These are phyloP conservation scores for Platygyra sinensis DNA, from an alignment of 64 coral and sea anemone species.

Conservation along the genomic window DNA sequence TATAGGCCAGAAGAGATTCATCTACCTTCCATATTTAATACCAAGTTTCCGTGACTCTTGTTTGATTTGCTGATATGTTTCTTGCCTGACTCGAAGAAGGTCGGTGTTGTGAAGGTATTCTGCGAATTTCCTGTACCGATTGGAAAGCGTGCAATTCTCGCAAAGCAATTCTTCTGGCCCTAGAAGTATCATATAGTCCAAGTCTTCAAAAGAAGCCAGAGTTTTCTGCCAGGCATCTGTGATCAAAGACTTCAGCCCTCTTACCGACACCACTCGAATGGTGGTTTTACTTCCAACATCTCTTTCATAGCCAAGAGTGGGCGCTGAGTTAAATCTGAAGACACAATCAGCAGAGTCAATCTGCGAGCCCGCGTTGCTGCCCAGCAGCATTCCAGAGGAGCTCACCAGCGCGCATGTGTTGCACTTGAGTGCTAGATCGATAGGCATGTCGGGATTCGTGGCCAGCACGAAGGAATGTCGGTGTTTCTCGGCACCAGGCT, in stretches of 20 bases:
- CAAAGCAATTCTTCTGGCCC: conserved; percentile 28
- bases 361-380: conserved; percentile 69
- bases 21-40: neutral
- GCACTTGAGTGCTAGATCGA: conserved; percentile 42
- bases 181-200: conserved; percentile 42
- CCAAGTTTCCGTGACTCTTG: conserved; percentile 2
- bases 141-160: conserved; percentile 59
- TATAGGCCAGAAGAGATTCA: neutral
- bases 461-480: conserved; percentile 37
- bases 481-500: neutral
- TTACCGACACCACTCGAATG: conserved; percentile 33
- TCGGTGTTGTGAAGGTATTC: conserved; percentile 9
- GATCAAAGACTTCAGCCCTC: conserved; percentile 49
- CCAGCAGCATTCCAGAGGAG: conserved; percentile 59
- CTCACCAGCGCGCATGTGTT: conserved; percentile 64
- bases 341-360: conserved; percentile 75
- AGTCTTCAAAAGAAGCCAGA: conserved; percentile 26
- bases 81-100: conserved; percentile 9
- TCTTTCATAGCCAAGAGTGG: conserved; percentile 41
- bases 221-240: conserved; percentile 37
- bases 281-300: conserved; percentile 70
- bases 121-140: conserved; percentile 48
- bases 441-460: conserved; percentile 56
- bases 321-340: conserved; percentile 56
- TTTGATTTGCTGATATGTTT: conserved; percentile 12